These are phyloP conservation scores for Tenebrio molitor DNA, from an alignment of 1,140 invertebrate species.

Conservation along the genomic window DNA sequence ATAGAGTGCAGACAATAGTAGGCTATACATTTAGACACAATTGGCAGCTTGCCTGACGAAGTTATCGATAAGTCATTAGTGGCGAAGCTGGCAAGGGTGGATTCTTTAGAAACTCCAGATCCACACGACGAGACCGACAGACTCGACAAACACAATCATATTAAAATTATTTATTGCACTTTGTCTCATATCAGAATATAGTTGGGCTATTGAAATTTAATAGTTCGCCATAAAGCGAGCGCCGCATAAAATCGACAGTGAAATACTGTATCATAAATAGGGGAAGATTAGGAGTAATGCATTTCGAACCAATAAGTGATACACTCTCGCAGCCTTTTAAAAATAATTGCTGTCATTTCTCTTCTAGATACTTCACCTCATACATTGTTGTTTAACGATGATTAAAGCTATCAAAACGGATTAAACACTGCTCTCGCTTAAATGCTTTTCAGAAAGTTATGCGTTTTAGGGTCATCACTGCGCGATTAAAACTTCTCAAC, in stretches of 20 bases:
- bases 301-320: conserved; percentile 31
- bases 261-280: conserved; percentile 31
- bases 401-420: conserved; percentile 37
- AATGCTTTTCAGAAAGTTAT: conserved; percentile 8
- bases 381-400: conserved; percentile 42
- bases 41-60: conserved; percentile 46
- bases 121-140: conserved; percentile 1
- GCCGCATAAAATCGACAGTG: conserved; percentile 9
- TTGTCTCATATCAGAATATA: conserved; percentile 21
- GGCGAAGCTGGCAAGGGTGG: conserved; percentile 11
- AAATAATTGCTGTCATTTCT: conserved; percentile 31
- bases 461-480: conserved; percentile 12
- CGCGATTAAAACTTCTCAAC: neutral
- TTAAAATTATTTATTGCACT: conserved; percentile 39
- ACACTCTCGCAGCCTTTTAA: conserved; percentile 22
- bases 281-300: conserved; percentile 27
- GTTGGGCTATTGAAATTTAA: conserved; percentile 28
- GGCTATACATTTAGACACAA: conserved; percentile 30
- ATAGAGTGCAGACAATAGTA: conserved; percentile 39
- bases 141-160: conserved; percentile 25
- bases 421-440: conserved; percentile 2
- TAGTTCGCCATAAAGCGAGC: conserved; percentile 19
- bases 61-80: conserved; percentile 46
- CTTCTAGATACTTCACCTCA: conserved; percentile 20
- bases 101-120: neutral